These are phyloP conservation scores for Drosophila parvula DNA, from an alignment of 1,140 invertebrate genomes.

Conservation along the genomic window DNA sequence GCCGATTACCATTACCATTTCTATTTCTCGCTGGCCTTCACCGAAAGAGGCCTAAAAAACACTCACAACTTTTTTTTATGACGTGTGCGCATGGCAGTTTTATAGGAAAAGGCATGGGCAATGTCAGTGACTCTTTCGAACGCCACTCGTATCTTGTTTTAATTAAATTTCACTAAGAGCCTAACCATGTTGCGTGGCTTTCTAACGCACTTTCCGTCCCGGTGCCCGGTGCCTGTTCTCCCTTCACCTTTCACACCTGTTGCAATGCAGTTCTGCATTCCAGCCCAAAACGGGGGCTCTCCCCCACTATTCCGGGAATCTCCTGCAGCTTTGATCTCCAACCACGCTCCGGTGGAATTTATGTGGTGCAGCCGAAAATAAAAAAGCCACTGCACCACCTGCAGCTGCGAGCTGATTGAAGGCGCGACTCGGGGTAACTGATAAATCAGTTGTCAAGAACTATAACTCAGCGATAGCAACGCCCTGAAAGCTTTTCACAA, in stretches of 20 bases:
- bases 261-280: constrained; percentile 35
- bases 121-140: constrained; percentile 51
- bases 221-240: neutral
- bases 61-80: constrained; percentile 52
- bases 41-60: constrained; percentile 26
- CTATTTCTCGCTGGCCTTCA: constrained; percentile 62
- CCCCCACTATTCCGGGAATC: neutral
- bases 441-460: constrained; percentile 68
- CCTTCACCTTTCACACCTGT: constrained; percentile 51
- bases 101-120: constrained; percentile 29
- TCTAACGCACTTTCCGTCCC: constrained; percentile 38
- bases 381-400: constrained; percentile 47
- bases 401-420: constrained; percentile 44
- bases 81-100: constrained; percentile 49
- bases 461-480: constrained; percentile 54
- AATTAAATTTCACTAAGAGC: constrained; percentile 65
- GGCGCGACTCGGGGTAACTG: constrained; percentile 16
- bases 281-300: constrained; percentile 30
- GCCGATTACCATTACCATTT: constrained; percentile 70
- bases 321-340: constrained; percentile 67
- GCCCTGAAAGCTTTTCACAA: constrained; percentile 63
- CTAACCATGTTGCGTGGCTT: constrained; percentile 50
- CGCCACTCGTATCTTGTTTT: constrained; percentile 35
- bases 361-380: constrained; percentile 65
- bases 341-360: constrained; percentile 62